Conservation (phyloP, 2,797 vertebrate species). For the Ceryle rudis region DNA sequence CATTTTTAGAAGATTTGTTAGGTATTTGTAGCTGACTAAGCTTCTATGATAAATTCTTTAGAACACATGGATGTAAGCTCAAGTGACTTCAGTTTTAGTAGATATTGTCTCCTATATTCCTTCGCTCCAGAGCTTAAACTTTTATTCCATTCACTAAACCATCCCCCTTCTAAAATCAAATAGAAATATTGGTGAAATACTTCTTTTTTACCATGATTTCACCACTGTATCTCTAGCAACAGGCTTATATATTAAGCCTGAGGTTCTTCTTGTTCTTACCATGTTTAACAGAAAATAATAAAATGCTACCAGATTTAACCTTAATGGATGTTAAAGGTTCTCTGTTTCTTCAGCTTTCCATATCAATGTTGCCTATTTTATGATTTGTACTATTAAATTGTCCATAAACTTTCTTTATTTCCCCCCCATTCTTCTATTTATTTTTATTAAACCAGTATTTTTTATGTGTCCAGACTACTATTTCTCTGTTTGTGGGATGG, state of each 20-base stretch:
- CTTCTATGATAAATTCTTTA: background rate
- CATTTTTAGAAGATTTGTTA: background rate
- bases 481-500: background rate
- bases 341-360: background rate
- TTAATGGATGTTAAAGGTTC: background rate
- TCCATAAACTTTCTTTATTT: background rate
- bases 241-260: background rate
- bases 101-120: background rate
- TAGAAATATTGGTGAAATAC: background rate
- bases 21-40: background rate
- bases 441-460: background rate
- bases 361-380: background rate
- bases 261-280: background rate
- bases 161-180: background rate
- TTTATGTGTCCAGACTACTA: background rate
- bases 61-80: background rate
- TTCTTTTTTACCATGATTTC: background rate
- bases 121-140: background rate
- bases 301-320: background rate
- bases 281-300: background rate
- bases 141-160: background rate
- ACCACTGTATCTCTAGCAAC: background rate
- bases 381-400: background rate
- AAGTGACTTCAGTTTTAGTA: background rate
- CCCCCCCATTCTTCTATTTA: background rate